phyloP scores from a whole-genome alignment of 2,888 invertebrate species.

The Rotaria magnacalcarata region DNA sequence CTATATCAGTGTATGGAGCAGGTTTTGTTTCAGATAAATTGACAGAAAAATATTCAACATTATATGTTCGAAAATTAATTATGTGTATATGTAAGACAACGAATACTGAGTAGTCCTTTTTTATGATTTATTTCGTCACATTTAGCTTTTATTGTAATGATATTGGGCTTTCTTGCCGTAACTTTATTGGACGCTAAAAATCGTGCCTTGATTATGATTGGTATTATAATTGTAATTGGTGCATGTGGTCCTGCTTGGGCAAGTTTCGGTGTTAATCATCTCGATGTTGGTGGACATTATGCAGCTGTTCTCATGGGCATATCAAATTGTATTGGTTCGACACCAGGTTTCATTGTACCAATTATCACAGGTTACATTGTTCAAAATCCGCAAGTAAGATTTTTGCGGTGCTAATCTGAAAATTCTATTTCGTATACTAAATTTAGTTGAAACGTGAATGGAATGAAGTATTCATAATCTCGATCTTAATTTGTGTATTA shows the following conservation, averaged over 20 bases:
- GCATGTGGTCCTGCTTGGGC: constrained; percentile 85
- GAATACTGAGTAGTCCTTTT: not conserved
- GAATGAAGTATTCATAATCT: constrained; percentile 38
- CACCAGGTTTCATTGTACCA: constrained; percentile 86
- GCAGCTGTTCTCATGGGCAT: constrained; percentile 86
- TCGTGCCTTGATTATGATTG: constrained; percentile 67
- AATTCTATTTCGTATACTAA: not conserved
- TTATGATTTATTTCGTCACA: constrained; percentile 42
- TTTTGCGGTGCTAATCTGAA: too few relatives aligned
- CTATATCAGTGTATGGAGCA: constrained; percentile 71
- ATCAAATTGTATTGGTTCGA: constrained; percentile 80
- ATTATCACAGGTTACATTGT: constrained; percentile 75
- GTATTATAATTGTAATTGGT: constrained; percentile 79
- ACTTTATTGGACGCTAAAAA: not conserved
- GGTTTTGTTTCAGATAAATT: constrained; percentile 69
- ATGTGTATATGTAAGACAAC: constrained; percentile 54
- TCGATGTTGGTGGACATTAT: constrained; percentile 79
- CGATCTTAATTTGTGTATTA: constrained; percentile 31
- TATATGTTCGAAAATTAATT: constrained; percentile 67
- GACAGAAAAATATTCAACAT: constrained; percentile 44
- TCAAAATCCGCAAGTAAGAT: constrained; percentile 66
- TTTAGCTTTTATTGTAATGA: constrained; percentile 70
- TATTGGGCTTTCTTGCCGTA: constrained; percentile 64
- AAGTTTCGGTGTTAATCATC: constrained; percentile 69
- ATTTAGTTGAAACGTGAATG: constrained; percentile 40